Evolutionary conservation across 2,113 vertebrate species (phyloP).

Genomic region (Struthio camelus): DNA sequence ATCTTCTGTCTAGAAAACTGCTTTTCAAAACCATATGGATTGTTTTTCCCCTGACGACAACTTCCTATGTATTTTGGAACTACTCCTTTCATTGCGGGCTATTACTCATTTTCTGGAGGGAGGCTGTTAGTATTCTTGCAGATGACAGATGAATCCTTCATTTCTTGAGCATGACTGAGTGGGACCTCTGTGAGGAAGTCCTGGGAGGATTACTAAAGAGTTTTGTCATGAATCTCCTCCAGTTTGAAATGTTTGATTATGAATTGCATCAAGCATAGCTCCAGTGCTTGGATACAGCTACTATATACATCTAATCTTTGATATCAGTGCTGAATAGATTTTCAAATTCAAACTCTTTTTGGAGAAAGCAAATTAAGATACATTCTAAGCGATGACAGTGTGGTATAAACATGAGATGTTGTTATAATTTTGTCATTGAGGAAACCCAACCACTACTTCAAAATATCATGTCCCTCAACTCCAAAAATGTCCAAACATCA

Average conservation of each 20-base stretch:
- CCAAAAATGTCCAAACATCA: not conserved
- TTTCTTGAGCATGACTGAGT: constrained; percentile 36
- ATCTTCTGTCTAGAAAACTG: constrained; percentile 8
- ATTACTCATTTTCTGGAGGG: constrained; percentile 16
- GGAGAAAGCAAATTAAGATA: not conserved
- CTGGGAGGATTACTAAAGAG: not conserved
- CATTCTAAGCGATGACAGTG: not conserved
- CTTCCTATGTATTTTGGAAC: constrained; percentile 21
- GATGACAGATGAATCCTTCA: constrained; percentile 32
- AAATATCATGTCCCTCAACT: not conserved
- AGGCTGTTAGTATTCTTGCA: constrained; percentile 2
- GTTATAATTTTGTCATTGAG: constrained; percentile 6
- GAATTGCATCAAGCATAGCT: not conserved
- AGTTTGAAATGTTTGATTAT: constrained; percentile 14
- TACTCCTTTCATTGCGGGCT: not conserved
- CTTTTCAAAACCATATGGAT: not conserved
- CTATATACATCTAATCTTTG: not conserved
- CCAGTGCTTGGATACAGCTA: not conserved
- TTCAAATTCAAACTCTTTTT: not conserved
- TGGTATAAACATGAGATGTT: not conserved
- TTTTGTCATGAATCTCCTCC: constrained; percentile 6
- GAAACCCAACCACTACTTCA: not conserved
- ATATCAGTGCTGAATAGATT: not conserved
- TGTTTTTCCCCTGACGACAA: constrained; percentile 23
- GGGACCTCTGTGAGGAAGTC: not conserved